Percentiles rank a stretch among this genome's conserved stretches.
phyloP scores from a whole-genome alignment of 2,888 invertebrate genomes.

The Omphaloscelis lunosa region DNA sequence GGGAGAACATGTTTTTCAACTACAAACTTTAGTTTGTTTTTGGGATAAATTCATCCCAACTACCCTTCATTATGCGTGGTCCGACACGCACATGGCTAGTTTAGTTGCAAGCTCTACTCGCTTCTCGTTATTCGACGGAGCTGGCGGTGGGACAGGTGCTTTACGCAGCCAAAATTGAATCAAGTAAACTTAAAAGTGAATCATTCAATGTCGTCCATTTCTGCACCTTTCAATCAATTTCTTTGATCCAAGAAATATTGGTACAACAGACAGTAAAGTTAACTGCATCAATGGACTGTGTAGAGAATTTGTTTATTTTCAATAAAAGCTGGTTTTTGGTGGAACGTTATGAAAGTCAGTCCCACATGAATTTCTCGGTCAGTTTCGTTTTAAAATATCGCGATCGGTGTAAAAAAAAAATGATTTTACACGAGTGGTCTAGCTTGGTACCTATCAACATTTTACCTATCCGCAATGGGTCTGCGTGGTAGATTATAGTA shows the following conservation, averaged over 20 bases:
- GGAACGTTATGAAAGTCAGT: constrained; percentile 21
- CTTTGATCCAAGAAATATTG: background rate
- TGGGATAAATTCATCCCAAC: too few relatives aligned
- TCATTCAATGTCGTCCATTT: constrained; percentile 1
- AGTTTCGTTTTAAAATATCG: background rate
- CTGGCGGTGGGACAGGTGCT: background rate
- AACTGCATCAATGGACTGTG: constrained; percentile 31
- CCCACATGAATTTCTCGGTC: constrained; percentile 12
- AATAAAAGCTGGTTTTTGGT: constrained; percentile 13
- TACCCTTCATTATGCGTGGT: too few relatives aligned
- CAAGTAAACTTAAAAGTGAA: background rate
- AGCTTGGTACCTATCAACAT: too few relatives aligned
- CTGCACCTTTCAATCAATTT: background rate
- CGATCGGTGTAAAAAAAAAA: background rate
- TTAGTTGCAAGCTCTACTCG: background rate
- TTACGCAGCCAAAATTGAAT: constrained; percentile 1
- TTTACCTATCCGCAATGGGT: background rate
- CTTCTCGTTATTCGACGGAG: background rate
- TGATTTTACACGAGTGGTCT: too few relatives aligned
- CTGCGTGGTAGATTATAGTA: background rate
- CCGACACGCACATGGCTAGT: too few relatives aligned
- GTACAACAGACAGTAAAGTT: background rate
- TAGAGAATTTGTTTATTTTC: constrained; percentile 32
- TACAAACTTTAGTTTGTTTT: too few relatives aligned
- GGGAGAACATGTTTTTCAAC: too few relatives aligned